These are phyloP conservation scores for Nudaria mundana DNA, from an alignment of 2,888 invertebrate species.

Conservation along the genomic window DNA sequence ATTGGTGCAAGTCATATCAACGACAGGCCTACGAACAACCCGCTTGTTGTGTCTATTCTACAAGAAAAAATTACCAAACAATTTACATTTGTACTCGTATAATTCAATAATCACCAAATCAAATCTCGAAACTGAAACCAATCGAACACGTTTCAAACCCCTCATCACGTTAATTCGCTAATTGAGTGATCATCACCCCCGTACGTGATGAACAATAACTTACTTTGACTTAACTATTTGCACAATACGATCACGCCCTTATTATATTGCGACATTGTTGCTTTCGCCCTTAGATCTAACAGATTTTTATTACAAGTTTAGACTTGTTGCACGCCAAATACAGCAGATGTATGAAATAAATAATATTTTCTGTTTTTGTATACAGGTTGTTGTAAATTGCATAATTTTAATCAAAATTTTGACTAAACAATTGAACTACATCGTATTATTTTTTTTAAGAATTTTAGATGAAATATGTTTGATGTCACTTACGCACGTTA, in stretches of 20 bases:
- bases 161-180: conserved; percentile 18
- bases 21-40: no score
- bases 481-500: no score
- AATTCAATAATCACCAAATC: conserved; percentile 3
- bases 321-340: conserved; percentile 9
- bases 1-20: no score
- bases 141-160: conserved; percentile 2
- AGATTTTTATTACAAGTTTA: conserved; percentile 10
- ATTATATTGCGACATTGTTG: conserved; percentile 5
- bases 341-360: conserved; percentile 12
- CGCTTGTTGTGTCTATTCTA: no score
- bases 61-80: background rate
- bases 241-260: conserved; percentile 25
- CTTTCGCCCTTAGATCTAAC: conserved; percentile 12
- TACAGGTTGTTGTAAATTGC: background rate
- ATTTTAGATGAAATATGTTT: background rate
- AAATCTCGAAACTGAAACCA: background rate
- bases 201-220: conserved; percentile 36
- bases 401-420: background rate
- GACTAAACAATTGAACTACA: no score
- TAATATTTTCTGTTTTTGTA: background rate
- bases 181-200: conserved; percentile 15
- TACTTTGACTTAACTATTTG: conserved; percentile 27
- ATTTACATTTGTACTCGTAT: background rate
- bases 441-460: background rate